Conservation (phyloP, 1,140 invertebrate species). For the Hyles euphorbiae region DNA sequence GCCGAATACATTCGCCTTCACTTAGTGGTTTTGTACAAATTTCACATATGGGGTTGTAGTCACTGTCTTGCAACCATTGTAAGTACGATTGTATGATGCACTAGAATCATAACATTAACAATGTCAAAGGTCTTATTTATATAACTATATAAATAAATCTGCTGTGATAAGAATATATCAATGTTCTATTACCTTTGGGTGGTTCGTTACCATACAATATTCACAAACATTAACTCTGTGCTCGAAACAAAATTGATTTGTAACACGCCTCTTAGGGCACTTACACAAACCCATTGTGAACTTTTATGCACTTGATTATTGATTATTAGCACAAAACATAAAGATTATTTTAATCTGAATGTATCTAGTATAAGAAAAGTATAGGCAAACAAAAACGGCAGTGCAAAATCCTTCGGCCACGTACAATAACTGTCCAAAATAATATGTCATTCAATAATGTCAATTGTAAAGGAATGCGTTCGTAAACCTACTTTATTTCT, state of each 20-base stretch:
- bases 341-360: background rate
- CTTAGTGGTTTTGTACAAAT: conserved; percentile 88
- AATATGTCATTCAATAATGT: background rate
- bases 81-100: conserved; percentile 98
- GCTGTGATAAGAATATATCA: conserved; percentile 7
- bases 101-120: conserved; percentile 71
- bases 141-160: background rate
- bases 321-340: background rate
- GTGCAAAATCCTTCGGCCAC: conserved; percentile 39
- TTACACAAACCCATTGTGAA: conserved; percentile 95
- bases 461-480: background rate
- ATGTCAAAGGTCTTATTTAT: conserved; percentile 11
- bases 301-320: conserved; percentile 13
- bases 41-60: conserved; percentile 94
- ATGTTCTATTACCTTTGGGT: conserved; percentile 86
- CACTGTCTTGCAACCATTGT: conserved; percentile 97
- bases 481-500: too few relatives aligned
- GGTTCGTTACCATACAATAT: conserved; percentile 96
- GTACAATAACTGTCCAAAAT: conserved; percentile 39
- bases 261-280: conserved; percentile 96
- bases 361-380: too few relatives aligned
- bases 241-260: conserved; percentile 99
- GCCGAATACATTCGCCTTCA: conserved; percentile 89
- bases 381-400: conserved; percentile 4
- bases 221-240: conserved; percentile 99